Evolutionary conservation across 2,797 vertebrate genomes (phyloP), one percentile per base, ranked within the genome.

Genomic region (Ctenopoma multispine): DNA sequence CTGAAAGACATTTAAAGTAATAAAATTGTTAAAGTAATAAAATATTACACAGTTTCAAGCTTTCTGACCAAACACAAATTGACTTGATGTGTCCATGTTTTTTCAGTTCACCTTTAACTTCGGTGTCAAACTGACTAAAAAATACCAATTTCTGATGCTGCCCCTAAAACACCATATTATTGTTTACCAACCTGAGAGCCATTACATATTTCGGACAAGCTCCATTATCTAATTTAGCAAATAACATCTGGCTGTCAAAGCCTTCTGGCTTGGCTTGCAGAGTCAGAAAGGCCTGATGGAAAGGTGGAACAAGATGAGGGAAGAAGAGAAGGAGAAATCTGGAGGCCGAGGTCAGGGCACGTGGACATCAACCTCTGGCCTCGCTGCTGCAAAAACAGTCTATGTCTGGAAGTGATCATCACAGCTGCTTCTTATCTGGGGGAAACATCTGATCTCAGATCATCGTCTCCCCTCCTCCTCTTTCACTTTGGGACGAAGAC

Each of bases 381-480:
- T 77, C 12, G 1, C 55, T 66, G 67, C 50, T 59, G 63, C n/a
- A 77, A 71, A 63, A 73, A 36, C 29, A 20, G 68, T 41, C 63
- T 66, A 58, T 20, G 83, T 90, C 90, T 92, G 89, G 87, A 92
- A 92, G 82, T 79, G 77, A 89, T 92, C 86, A 74, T 81, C 71
- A 51, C 80, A 85, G 85, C 87, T 88, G 85, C 84, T 79, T 76
- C 85, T 88, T 90, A 91, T 91, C 88, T 80, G 77, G 79, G 83
- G 91, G 87, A 92, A 92, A 91, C 91, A 92, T 93, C 90, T 94
- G 87, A 91, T 89, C 89, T 79, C 75, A 79, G 80, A 90, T 83
- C 86, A 85, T 77, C 69, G 12, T 41, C 50, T 63, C 72, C 69
- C 62, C 69, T 49, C 49, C 75, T 68, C 70, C 69, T 63, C 40